Percentiles rank a stretch among this genome's conserved stretches.
phyloP scores from a whole-genome alignment of 2,888 invertebrate species.

The Blastobasis lacticolella region DNA sequence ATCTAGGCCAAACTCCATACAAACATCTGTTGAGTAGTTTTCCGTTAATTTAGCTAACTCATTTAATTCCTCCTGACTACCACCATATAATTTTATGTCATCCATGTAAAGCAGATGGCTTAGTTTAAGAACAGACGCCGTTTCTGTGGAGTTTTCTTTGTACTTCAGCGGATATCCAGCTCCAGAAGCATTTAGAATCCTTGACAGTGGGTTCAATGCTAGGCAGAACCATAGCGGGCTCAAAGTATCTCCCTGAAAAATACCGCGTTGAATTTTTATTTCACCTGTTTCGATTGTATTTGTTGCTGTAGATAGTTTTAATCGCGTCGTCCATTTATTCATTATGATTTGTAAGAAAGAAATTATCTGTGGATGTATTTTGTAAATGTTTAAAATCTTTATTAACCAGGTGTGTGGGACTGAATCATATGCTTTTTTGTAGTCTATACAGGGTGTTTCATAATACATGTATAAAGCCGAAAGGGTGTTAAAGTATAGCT shows the following conservation, averaged over 20 bases:
- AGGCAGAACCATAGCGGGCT: constrained; percentile 13
- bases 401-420: constrained; percentile 19
- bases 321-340: constrained; percentile 11
- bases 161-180: neutral
- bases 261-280: constrained; percentile 13
- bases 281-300: constrained; percentile 1
- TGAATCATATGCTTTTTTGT: constrained; percentile 19
- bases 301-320: constrained; percentile 1
- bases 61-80: neutral
- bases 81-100: constrained; percentile 4
- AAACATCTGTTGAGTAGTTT: constrained; percentile 1
- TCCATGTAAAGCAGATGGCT: constrained; percentile 5
- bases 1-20: constrained; percentile 5
- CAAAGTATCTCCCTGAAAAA: constrained; percentile 16
- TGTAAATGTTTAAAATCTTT: constrained; percentile 12
- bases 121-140: no score
- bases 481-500: no score
- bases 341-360: constrained; percentile 4
- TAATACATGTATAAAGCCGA: constrained; percentile 11
- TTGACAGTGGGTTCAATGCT: neutral
- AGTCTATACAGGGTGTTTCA: no score
- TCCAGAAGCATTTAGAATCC: neutral
- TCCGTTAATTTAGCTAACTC: constrained; percentile 1
- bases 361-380: constrained; percentile 14
- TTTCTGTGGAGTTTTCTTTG: neutral